phyloP scores from a whole-genome alignment of 2,888 invertebrate genomes.

The Arrhopalites spinosus region DNA sequence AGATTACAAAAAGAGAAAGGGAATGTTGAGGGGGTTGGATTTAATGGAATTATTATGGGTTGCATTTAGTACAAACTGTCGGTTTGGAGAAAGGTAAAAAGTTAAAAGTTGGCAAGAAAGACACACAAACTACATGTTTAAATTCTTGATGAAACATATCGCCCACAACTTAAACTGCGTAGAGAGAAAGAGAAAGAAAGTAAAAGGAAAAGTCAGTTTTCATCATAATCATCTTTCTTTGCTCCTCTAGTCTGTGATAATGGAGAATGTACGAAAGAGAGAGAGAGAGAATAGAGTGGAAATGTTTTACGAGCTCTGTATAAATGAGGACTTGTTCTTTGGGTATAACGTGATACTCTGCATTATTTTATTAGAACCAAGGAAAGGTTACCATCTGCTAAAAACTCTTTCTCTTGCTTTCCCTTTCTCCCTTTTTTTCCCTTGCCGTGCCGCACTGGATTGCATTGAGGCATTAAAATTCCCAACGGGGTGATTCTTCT shows the following conservation, averaged over 20 bases:
- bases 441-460: not conserved
- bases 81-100: not conserved
- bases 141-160: no score
- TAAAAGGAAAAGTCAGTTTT: not conserved
- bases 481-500: not conserved
- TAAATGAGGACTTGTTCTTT: not conserved
- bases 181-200: not conserved
- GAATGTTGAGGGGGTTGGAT: not conserved
- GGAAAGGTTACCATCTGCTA: constrained; percentile 1
- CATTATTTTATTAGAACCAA: not conserved
- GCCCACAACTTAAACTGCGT: no score
- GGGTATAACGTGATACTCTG: no score
- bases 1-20: no score
- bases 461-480: not conserved
- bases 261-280: not conserved
- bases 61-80: not conserved
- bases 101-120: not conserved
- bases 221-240: constrained; percentile 3
- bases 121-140: no score
- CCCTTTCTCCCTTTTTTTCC: no score
- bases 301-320: constrained; percentile 1
- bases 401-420: not conserved
- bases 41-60: not conserved
- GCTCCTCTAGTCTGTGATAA: not conserved
- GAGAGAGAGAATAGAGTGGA: not conserved